These are phyloP conservation scores for Andrena minutula DNA, from an alignment of 2,888 invertebrate species.

Conservation along the genomic window DNA sequence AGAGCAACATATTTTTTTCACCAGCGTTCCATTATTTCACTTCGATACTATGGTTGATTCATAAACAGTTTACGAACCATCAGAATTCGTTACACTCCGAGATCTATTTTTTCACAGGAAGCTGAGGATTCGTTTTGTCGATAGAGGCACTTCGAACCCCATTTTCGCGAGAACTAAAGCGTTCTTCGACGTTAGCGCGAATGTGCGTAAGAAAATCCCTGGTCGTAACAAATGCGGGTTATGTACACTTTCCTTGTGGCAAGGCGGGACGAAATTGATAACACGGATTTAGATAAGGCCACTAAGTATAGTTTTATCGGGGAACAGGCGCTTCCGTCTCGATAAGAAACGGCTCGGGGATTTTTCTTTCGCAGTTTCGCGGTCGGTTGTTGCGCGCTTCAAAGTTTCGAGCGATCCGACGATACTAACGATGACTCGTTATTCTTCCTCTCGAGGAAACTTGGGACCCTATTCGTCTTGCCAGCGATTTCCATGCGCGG, in stretches of 20 bases:
- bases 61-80: too few species aligned
- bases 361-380: constrained; percentile 5
- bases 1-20: too few species aligned
- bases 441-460: constrained; percentile 38
- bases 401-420: constrained; percentile 18
- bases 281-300: constrained; percentile 34
- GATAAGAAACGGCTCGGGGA: not conserved
- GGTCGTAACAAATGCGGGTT: constrained; percentile 32
- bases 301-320: constrained; percentile 9
- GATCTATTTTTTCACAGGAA: too few species aligned
- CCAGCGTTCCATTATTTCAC: too few species aligned
- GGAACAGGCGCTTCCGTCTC: constrained; percentile 1
- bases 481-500: constrained; percentile 9
- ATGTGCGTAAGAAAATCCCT: too few species aligned
- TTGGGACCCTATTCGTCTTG: constrained; percentile 10
- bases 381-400: constrained; percentile 3
- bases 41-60: too few species aligned
- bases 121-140: too few species aligned
- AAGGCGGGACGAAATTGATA: constrained; percentile 21
- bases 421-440: constrained; percentile 42
- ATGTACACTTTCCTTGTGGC: not conserved
- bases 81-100: too few species aligned
- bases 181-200: too few species aligned
- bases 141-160: too few species aligned
- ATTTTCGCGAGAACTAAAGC: too few species aligned